A percentile compares a stretch with the other conserved stretches of the same genome.
These are phyloP conservation scores for Liolophura sinensis DNA, from an alignment of 1,140 invertebrate species.

Conservation along the genomic window DNA sequence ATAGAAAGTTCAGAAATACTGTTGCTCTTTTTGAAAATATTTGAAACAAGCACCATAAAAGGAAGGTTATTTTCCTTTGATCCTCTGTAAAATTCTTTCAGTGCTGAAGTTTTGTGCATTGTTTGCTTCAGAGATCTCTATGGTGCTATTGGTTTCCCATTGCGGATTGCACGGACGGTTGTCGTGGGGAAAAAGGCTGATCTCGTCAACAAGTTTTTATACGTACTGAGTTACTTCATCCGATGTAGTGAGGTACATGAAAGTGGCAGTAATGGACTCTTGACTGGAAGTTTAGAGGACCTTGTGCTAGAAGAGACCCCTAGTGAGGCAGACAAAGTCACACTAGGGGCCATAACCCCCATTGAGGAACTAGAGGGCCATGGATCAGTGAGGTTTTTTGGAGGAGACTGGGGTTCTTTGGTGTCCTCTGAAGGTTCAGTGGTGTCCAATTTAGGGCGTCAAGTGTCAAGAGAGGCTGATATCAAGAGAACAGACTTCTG, in stretches of 20 bases:
- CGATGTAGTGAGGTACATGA: slow-evolving; percentile 72
- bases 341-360: background rate
- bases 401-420: too few relatives aligned
- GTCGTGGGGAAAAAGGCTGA: slow-evolving; percentile 71
- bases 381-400: background rate
- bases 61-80: background rate
- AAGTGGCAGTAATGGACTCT: slow-evolving; percentile 37
- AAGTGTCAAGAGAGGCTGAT: too few relatives aligned
- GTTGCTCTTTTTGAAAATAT: background rate
- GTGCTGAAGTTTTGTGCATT: slow-evolving; percentile 7
- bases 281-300: slow-evolving; percentile 34
- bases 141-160: slow-evolving; percentile 78
- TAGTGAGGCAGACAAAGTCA: slow-evolving; percentile 29
- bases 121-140: slow-evolving; percentile 69
- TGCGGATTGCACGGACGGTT: slow-evolving; percentile 76
- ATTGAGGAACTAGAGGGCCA: background rate
- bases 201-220: slow-evolving; percentile 65
- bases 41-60: background rate
- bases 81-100: background rate
- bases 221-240: slow-evolving; percentile 79
- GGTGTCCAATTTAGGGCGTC: too few relatives aligned
- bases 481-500: too few relatives aligned
- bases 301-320: slow-evolving; percentile 28
- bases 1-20: too few relatives aligned
- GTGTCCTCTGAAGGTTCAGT: too few relatives aligned